Conservation (phyloP, 2,797 vertebrate species). For the Periparus ater region DNA sequence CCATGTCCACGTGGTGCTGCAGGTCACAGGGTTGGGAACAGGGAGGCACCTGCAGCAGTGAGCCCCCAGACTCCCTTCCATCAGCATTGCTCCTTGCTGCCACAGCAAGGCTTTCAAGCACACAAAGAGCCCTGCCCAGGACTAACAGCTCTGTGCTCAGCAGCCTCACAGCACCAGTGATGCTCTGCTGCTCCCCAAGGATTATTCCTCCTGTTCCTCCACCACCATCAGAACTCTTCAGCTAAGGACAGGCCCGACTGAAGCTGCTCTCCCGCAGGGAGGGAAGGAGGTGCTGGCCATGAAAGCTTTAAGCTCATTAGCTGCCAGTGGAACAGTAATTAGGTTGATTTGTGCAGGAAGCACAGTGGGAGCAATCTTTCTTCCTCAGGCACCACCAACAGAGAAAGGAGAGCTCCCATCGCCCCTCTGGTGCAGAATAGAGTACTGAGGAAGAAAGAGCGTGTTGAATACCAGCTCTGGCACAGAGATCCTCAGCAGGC, state of each 20-base stretch:
- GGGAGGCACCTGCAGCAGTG: neutral
- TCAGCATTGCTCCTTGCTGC: neutral
- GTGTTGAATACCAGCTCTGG: neutral
- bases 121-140: accelerated
- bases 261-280: neutral
- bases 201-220: neutral
- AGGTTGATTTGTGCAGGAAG: neutral
- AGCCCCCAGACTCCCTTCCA: neutral
- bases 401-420: neutral
- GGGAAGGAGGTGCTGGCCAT: neutral
- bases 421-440: neutral
- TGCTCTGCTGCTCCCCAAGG: neutral
- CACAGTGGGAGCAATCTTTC: neutral
- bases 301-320: constrained; percentile 46
- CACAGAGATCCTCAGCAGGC: neutral
- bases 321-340: neutral
- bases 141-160: neutral
- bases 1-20: accelerated
- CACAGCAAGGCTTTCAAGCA: accelerated
- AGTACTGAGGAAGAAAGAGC: neutral
- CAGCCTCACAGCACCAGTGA: neutral
- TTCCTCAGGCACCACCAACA: neutral
- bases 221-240: neutral
- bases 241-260: neutral
- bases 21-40: neutral